Evolutionary conservation across 2,113 vertebrate species (phyloP).

Genomic region (Gadus macrocephalus): DNA sequence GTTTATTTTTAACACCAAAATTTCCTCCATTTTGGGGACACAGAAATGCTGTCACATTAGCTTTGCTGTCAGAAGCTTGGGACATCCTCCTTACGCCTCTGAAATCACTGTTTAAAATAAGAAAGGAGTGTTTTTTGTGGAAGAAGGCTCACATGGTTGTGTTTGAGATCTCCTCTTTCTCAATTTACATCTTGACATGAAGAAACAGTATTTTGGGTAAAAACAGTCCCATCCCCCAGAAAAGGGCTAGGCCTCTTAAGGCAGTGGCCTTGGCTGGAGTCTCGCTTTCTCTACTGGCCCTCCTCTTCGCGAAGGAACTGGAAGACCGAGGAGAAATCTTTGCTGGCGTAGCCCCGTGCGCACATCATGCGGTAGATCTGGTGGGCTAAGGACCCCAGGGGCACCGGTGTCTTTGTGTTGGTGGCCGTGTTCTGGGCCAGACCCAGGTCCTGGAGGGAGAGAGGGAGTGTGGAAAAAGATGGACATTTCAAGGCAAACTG

Average conservation of each 20-base stretch:
- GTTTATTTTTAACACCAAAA: slow-evolving; percentile 11
- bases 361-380: slow-evolving; percentile 98
- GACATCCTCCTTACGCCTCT: slow-evolving; percentile 8
- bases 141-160: slow-evolving; percentile 1
- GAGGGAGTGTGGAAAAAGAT: slow-evolving; percentile 17
- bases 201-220: slow-evolving; percentile 13
- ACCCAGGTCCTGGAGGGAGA: slow-evolving; percentile 84
- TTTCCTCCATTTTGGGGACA: neutral
- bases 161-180: slow-evolving; percentile 17
- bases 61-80: neutral
- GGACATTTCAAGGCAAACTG: neutral
- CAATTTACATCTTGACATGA: slow-evolving; percentile 12
- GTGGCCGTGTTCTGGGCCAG: slow-evolving; percentile 93
- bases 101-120: neutral
- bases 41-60: neutral
- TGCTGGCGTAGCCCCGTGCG: slow-evolving; percentile 88
- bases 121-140: no score
- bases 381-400: slow-evolving; percentile 89
- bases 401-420: slow-evolving; percentile 87
- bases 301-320: slow-evolving; percentile 96
- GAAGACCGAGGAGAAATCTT: slow-evolving; percentile 98
- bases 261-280: slow-evolving; percentile 45
- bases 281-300: slow-evolving; percentile 63
- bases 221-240: slow-evolving; percentile 35
- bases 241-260: slow-evolving; percentile 37